Evolutionary conservation across 92 coral and sea anemone species (phyloP).

Genomic region (Diadumene lineata): DNA sequence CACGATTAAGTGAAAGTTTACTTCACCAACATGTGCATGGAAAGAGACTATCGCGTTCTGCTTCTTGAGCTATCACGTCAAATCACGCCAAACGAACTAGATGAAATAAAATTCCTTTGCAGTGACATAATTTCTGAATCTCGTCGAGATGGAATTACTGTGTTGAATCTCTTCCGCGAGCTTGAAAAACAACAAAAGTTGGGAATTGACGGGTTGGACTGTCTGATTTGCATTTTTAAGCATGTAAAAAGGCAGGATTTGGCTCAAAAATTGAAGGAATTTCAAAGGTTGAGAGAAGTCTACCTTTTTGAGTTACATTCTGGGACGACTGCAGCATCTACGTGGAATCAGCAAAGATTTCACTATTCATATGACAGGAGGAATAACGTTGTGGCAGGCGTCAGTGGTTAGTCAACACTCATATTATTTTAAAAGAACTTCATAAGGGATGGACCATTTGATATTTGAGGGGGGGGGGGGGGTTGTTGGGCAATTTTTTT

Average conservation of each 20-base stretch:
- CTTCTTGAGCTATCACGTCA: conserved; percentile 33
- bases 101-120: conserved; percentile 38
- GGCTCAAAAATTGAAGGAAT: conserved; percentile 20
- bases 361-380: neutral
- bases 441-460: no score
- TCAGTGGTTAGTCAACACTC: neutral
- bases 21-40: no score
- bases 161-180: conserved; percentile 35
- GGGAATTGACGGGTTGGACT: conserved; percentile 26
- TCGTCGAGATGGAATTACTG: conserved; percentile 15
- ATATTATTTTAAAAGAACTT: no score
- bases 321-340: neutral
- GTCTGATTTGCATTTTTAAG: conserved; percentile 18
- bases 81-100: conserved; percentile 20
- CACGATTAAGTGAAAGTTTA: no score
- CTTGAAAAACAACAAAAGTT: conserved; percentile 36
- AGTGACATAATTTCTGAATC: conserved; percentile 33
- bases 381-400: no score
- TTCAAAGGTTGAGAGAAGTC: conserved; percentile 16
- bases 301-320: neutral
- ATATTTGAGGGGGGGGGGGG: no score
- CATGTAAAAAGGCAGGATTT: conserved; percentile 21
- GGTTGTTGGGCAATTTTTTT: no score
- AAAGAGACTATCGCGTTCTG: conserved; percentile 18
- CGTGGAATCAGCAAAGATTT: neutral